Base-by-base conservation (phyloP, 2,113 vertebrate genomes). In the Gymnobelideus leadbeateri region DNA sequence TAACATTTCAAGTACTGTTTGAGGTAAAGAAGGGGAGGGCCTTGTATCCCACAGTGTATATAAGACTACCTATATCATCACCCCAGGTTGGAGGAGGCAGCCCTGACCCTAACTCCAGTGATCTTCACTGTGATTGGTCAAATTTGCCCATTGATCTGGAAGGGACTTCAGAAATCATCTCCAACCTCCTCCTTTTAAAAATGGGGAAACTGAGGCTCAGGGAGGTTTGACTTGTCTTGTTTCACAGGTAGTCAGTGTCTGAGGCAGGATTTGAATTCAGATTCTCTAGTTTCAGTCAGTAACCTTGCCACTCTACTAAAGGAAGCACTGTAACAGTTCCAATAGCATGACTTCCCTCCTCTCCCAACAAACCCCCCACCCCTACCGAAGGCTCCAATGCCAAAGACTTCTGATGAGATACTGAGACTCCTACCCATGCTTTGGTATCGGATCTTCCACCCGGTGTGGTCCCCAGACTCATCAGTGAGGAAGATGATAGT, bases 381-480 rank as follows among this genome's bases (percentile, higher is more conserved):
- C 0, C 19, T 3, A 19, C 51, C 1, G 49, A 11, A 49, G 51
- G 23, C 26, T 2, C 0, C 8, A 24, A 28, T 10, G 26, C 50
- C 91, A 31, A 43, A 8, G n/a, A 23, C 28, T 46, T n/a, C 51
- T 3, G 21, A 31, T 1, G 2, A 46, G 16, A 25, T 12, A 3
- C 31, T 0, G 11, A 89, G 89, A 24, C 43, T 19, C 97, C 92
- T 92, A 96, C 99, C 98, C 95, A 96, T 97, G 96, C 98, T 99
- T 0, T 24, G 98, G 91, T 99, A 99, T 93, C 84, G 98, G 49
- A 99, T 98, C 98, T 98, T 99, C 99, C 99, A 99, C 54, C 99
- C 99, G 0, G 97, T 97, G 97, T 99, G 98, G 92, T 97, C 98
- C 55, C 99, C 99, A 0, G 98, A 99, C 8, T 92, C 8, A 49